phyloP scores from a whole-genome alignment of 2,888 invertebrate species.

The Unio delphinus region DNA sequence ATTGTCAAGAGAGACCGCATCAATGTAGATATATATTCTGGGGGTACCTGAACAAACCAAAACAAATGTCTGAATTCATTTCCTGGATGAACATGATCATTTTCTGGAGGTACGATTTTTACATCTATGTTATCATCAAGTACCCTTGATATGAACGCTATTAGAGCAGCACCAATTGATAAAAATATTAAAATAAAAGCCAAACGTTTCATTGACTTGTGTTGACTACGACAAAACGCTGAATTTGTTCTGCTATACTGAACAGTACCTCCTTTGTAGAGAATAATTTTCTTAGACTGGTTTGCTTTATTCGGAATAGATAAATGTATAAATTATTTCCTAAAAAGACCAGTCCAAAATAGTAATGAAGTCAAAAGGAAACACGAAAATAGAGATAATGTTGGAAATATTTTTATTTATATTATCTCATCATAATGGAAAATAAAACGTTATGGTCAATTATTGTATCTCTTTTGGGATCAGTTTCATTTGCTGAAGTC shows the following conservation, averaged over 20 bases:
- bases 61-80: conserved; percentile 28
- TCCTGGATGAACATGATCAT: conserved; percentile 1
- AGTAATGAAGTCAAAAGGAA: background rate
- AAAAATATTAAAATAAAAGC: conserved; percentile 13
- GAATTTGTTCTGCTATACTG: conserved; percentile 12
- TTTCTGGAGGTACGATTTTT: background rate
- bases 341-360: background rate
- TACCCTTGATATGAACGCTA: conserved; percentile 15
- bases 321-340: background rate
- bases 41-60: conserved; percentile 54
- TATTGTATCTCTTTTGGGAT: conserved; percentile 12
- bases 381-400: background rate
- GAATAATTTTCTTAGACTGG: background rate
- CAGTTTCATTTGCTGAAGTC: conserved; percentile 16
- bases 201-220: conserved; percentile 21
- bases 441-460: conserved; percentile 10
- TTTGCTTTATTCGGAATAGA: background rate
- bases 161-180: conserved; percentile 10
- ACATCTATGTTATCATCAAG: conserved; percentile 21
- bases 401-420: background rate
- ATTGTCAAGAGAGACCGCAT: no score
- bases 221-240: no score
- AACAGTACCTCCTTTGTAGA: conserved; percentile 6
- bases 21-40: no score
- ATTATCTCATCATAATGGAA: background rate